Percentiles rank a stretch among this genome's conserved stretches.
These are phyloP conservation scores for Crocodylus rhombifer DNA, from an alignment of 2,797 vertebrate species.

Conservation along the genomic window DNA sequence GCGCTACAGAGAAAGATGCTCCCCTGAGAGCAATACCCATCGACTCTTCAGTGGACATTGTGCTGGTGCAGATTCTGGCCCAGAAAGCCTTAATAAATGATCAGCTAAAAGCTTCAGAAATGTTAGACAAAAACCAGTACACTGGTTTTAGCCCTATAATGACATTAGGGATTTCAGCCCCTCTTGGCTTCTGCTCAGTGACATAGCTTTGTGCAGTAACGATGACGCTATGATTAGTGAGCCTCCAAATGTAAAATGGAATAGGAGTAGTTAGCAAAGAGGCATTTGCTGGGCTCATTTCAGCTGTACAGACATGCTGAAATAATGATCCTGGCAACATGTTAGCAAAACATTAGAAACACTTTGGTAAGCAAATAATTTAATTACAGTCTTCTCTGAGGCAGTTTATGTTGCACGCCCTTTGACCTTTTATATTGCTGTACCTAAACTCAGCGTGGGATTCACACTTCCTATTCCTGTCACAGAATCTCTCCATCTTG, in stretches of 20 bases:
- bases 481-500: constrained; percentile 86
- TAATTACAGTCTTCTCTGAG: constrained; percentile 80
- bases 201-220: neutral
- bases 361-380: constrained; percentile 85
- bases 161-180: neutral
- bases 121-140: neutral
- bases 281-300: constrained; percentile 41
- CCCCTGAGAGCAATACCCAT: rapidly evolving
- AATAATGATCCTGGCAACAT: constrained; percentile 79
- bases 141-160: rapidly evolving
- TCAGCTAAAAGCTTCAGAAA: neutral
- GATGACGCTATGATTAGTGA: neutral
- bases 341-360: constrained; percentile 81
- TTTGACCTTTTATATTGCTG: constrained; percentile 79
- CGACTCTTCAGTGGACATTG: rapidly evolving
- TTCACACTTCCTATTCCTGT: constrained; percentile 84
- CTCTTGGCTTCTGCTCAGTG: neutral
- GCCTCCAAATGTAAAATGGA: neutral
- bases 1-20: neutral
- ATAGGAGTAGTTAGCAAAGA: neutral
- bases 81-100: neutral
- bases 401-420: constrained; percentile 75
- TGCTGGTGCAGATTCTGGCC: neutral
- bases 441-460: constrained; percentile 78
- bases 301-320: constrained; percentile 67